Base-by-base conservation (phyloP, 2,888 invertebrate genomes). In the Octonoba sinensis region DNA sequence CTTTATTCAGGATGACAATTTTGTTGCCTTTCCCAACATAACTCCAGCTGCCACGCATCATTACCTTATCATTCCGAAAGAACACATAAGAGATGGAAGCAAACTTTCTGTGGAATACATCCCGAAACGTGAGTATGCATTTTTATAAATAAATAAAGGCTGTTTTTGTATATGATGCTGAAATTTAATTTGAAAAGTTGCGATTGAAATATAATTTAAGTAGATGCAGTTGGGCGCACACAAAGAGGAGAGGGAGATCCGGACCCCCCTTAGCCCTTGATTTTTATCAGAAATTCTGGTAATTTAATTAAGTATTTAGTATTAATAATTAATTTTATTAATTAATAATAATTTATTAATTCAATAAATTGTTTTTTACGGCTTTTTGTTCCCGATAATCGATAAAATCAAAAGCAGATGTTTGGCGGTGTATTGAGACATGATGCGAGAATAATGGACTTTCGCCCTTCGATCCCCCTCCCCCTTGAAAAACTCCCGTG, bases 1-100 rank as follows among this genome's bases (percentile, higher is more conserved):
- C 36, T 8, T 54, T 60, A 64, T 47, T 51, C 73, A 89, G 87
- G 87, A 88, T 86, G 93, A 95, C 0, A 91, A 93, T 60, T 89
- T 94, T 54, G 91, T 93, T 12, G 93, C 95, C 49, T 96, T 97
- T 87, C 91, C 92, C 49, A 96, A 97, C 87, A 95, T 92, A 22
- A 92, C 92, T 87, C 97, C 97, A 3, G 95, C 93, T 0, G 91
- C 94, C 0, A 91, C 91, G 16, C 91, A 93, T 88, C 97, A 97
- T 87, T 93, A 93, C 86, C 90, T 97, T 82, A 92, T 95, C 18
- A 90, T 95, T 47, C 92, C 95, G 0, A 94, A 93, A 87, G 89
- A 90, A 57, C 97, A 97, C 88, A 93, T 95, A 78, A 90, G 91
- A 24, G 93, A 93, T 89, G 92, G 92, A 0, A 95, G 93, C 88